phyloP scores from a whole-genome alignment of 2,113 vertebrate species.

The Urocynchramus pylzowi region DNA sequence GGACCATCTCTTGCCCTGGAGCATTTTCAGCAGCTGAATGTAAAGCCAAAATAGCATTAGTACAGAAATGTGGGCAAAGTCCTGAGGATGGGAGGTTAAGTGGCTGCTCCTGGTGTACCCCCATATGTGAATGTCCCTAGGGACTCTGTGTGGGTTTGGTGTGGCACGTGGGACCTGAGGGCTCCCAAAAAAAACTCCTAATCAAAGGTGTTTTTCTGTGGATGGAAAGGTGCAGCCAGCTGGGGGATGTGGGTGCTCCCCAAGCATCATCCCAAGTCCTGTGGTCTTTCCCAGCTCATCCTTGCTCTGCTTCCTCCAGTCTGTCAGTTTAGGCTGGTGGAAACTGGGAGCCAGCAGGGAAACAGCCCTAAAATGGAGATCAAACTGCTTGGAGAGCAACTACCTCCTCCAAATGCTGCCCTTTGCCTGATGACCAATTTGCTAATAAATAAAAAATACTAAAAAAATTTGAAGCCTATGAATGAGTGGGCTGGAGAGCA shows the following conservation, averaged over 20 bases:
- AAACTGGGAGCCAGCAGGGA: not conserved
- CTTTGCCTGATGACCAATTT: not conserved
- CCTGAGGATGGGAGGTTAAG: not conserved
- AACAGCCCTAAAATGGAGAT: not conserved
- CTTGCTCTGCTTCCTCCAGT: not conserved
- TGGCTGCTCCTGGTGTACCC: not conserved
- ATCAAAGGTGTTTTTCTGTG: not conserved
- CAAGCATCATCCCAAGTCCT: rapidly evolving
- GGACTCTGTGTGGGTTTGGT: not conserved
- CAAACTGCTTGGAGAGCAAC: not conserved
- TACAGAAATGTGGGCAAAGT: not conserved
- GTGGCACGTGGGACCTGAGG: rapidly evolving
- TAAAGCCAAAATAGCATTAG: not conserved
- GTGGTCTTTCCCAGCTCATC: not conserved
- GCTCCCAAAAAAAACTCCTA: not conserved
- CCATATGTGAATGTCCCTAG: rapidly evolving
- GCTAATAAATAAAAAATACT: not conserved
- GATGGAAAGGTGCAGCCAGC: not conserved
- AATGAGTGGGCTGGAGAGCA: not conserved
- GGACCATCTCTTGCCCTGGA: not conserved
- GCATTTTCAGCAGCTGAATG: not conserved
- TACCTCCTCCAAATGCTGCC: not conserved
- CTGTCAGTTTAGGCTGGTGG: not conserved
- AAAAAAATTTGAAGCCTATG: not conserved
- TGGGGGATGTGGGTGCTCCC: not conserved